Evolutionary conservation across 2,888 invertebrate genomes (phyloP), one percentile per base, ranked within the genome.

Genomic region (Apantesis nais): DNA sequence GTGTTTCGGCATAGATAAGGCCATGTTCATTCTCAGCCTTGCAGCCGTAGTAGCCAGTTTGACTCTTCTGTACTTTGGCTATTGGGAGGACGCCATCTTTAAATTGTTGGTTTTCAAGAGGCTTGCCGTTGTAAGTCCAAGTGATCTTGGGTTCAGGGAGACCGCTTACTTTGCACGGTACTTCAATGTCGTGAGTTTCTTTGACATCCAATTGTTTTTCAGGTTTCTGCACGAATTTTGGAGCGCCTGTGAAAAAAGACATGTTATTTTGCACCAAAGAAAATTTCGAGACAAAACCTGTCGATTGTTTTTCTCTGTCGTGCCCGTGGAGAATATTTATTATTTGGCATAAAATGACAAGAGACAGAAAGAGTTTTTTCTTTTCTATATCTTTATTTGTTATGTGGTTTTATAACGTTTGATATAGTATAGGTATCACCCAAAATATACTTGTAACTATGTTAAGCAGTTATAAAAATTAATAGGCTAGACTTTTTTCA

Each of bases 21-120:
- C 92, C 93, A 48, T 88, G 71, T 9, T 85, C 83, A 31, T 92
- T 93, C 1, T 78, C 76, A 1, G 88, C 91, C 31, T 73, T 78
- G 75, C 94, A 94, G 1, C 92, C 94, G 65, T 93, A 94, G 67
- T 92, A 93, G 0, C 94, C 94, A 2, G 80, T 81, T 71, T 92
- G 89, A 2, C 70, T 68, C 39, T 88, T 87, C 71, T 88, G 85
- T 0, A 86, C 86, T 11, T 86, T 87, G 62, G 84, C 86, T 12
- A 93, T 87, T n/a, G 80, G 83, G 44, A 93, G 78, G 0, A 88
- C 87, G 0, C 86, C 85, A 19, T 84, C 80, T 31, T 76, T 76
- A 25, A 85, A 76, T 7, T 74, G 62, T 0, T 85, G 34, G n/a
- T 78, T 78, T 0, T 80, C 68, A 11, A 92, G 61, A 0, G 85